A percentile compares a stretch with the other conserved stretches of the same genome.
Evolutionary conservation across 2,113 vertebrate species (phyloP).

Genomic region (Tricholaema leucomelas): DNA sequence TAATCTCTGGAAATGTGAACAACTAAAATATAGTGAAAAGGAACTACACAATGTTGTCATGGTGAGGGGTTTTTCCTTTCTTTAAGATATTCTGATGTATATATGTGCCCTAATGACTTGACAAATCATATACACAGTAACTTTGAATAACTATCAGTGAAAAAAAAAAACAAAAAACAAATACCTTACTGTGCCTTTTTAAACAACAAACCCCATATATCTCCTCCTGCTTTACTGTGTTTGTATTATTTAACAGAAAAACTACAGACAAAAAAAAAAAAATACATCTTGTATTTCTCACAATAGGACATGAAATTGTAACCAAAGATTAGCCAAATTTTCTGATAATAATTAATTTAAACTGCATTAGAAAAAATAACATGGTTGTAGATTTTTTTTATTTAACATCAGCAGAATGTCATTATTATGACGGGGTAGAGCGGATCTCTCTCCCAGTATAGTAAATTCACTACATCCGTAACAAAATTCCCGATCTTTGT

Average conservation of each 20-base stretch:
- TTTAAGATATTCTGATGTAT: not conserved
- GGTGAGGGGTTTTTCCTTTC: accelerated
- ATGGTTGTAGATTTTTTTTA: not conserved
- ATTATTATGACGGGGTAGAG: too few relatives aligned
- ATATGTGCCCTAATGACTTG: not conserved
- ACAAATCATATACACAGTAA: not conserved
- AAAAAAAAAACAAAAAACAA: not conserved
- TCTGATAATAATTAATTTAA: not conserved
- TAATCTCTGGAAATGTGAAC: too few relatives aligned
- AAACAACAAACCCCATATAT: not conserved
- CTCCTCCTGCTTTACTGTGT: not conserved
- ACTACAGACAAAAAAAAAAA: not conserved
- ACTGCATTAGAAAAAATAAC: not conserved
- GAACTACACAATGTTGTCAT: not conserved
- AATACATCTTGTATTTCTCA: not conserved
- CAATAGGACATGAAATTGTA: not conserved
- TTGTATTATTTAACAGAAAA: not conserved
- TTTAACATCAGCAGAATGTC: too few relatives aligned
- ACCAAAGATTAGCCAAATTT: not conserved
- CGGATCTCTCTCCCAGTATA: too few relatives aligned
- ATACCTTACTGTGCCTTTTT: not conserved
- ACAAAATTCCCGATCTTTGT: too few relatives aligned
- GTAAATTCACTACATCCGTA: too few relatives aligned
- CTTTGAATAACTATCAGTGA: not conserved
- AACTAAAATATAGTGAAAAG: not conserved